Conservation (phyloP, 2,797 vertebrate species). For the Xenentodon cancila region DNA sequence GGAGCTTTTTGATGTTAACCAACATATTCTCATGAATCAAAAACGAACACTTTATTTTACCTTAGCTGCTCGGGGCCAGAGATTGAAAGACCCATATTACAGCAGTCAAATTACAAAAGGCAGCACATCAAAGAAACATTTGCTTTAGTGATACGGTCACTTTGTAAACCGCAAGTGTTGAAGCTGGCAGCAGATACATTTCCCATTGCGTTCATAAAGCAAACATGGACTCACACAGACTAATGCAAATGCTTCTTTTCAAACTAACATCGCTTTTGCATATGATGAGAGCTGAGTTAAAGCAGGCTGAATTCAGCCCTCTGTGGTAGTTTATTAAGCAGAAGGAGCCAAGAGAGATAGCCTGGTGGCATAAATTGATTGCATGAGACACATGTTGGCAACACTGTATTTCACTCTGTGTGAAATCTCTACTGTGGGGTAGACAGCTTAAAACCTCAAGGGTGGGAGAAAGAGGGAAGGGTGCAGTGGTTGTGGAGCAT, state of each 20-base stretch:
- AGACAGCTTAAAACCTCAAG: conserved; percentile 29
- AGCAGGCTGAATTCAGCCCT: conserved; percentile 33
- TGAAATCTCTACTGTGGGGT: conserved; percentile 68
- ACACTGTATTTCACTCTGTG: conserved; percentile 68
- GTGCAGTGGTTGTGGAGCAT: conserved; percentile 21
- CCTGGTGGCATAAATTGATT: conserved; percentile 71
- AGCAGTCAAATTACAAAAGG: conserved; percentile 37
- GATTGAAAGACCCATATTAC: conserved; percentile 29
- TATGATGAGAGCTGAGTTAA: conserved; percentile 31
- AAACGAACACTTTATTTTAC: conserved; percentile 21
- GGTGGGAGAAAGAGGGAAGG: conserved; percentile 19
- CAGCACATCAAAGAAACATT: conserved; percentile 37
- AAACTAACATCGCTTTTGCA: conserved; percentile 37
- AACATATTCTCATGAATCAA: conserved; percentile 24
- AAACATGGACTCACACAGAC: conserved; percentile 18
- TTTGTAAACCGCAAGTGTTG: conserved; percentile 8
- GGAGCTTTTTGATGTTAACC: conserved; percentile 24
- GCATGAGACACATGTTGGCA: conserved; percentile 72
- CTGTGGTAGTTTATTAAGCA: conserved; percentile 38
- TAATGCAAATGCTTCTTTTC: conserved; percentile 26
- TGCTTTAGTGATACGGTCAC: conserved; percentile 14
- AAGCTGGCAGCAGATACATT: conserved; percentile 26
- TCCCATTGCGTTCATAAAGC: conserved; percentile 29
- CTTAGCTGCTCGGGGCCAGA: conserved; percentile 18
- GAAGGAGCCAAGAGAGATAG: conserved; percentile 54